Percentiles rank a stretch among this genome's conserved stretches.
Evolutionary conservation across 2,888 invertebrate species (phyloP).

Genomic region (Nephrotoma appendiculata): DNA sequence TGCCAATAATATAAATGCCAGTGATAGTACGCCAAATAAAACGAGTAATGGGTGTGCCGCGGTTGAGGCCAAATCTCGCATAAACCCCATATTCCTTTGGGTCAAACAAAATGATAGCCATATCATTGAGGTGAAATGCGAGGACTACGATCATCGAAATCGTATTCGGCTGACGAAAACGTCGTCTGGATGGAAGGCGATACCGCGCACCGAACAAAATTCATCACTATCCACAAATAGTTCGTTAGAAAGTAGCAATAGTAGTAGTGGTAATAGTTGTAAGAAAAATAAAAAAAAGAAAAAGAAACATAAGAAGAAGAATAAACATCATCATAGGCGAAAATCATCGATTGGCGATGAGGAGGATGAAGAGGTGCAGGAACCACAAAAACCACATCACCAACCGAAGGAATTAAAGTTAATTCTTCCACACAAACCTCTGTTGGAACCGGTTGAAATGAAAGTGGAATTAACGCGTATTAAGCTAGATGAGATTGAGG

Average conservation of each 20-base stretch:
- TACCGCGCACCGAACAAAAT: conserved; percentile 54
- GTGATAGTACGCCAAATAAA: conserved; percentile 1
- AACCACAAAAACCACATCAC: background rate
- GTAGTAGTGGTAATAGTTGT: background rate
- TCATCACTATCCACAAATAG: conserved; percentile 10
- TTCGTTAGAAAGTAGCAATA: background rate
- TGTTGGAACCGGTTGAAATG: background rate
- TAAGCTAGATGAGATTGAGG: background rate
- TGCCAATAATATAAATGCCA: conserved; percentile 6
- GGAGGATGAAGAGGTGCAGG: conserved; percentile 12
- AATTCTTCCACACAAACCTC: background rate
- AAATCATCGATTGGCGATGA: conserved; percentile 18
- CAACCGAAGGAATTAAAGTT: background rate
- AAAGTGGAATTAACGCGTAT: background rate
- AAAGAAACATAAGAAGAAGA: conserved; percentile 2
- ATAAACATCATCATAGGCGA: background rate
- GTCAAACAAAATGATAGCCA: conserved; percentile 64
- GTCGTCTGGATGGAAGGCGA: conserved; percentile 66
- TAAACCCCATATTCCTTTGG: conserved; percentile 76
- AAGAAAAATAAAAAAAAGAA: conserved; percentile 5
- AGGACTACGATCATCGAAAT: conserved; percentile 76
- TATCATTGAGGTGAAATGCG: conserved; percentile 72
- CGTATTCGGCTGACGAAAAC: conserved; percentile 72
- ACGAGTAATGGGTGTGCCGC: background rate
- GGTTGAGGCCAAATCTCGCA: background rate